Base-by-base conservation (phyloP, 2,113 vertebrate species). In the Colaptes auratus region DNA sequence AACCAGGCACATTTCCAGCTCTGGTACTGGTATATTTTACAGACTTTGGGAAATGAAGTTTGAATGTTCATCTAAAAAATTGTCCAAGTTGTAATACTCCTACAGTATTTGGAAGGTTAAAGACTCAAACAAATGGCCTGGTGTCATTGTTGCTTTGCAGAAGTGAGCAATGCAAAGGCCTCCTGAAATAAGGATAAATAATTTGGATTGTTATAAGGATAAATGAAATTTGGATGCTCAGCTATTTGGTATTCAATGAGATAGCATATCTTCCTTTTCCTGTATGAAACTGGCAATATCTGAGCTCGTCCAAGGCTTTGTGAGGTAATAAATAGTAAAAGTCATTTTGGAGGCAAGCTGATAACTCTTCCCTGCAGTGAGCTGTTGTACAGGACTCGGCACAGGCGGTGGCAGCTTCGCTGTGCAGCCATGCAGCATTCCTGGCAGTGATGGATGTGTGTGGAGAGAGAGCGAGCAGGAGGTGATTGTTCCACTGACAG, bases 401-500 rank as follows among this genome's bases (percentile, higher is more conserved):
- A 17, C 39, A 67, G 72, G 52, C 95, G 73, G 28, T 50, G 79
- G 79, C 89, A 91, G 76, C 58, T 88, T 95, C 80, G 58, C 56
- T 87, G 94, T 92, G 84, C 75, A 91, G 91, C 84, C 85, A 3
- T 46, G 42, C 86, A 92, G 67, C 93, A 94, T 97, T 96, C 95
- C 92, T 86, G 46, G 25, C 81, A 67, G 61, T 70, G 92, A 94
- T 95, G 39, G 50, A 63, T 90, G 86, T 86, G 65, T 73, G 79
- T 69, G 64, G 1, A n/a, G 69, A 60, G 78, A 53, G 82, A 73
- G 88, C 1, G 3, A 87, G 92, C 66, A 0, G 78, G 90, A 94
- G 90, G 76, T 95, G 94, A 95, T 95, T 95, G 92, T 95, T 95
- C 86, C 93, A 94, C 86, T 97, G 94, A 94, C 93, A 96, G 95